Base-by-base conservation (phyloP, 2,797 vertebrate genomes). In the Melanotaenia boesemani region DNA sequence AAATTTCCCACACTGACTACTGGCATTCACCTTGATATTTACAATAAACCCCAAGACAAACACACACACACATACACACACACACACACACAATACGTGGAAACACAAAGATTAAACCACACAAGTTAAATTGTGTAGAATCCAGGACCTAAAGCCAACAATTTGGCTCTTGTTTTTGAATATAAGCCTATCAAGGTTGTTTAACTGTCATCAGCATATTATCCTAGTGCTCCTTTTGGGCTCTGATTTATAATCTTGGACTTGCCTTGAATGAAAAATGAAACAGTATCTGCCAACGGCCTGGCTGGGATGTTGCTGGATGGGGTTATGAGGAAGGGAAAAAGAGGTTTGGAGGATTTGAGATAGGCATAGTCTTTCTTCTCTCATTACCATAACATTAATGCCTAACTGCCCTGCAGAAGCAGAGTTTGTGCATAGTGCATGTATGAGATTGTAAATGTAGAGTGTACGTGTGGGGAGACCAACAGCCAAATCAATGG, bases 311-410 rank as follows among this genome's bases (percentile, higher is more conserved):
- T 34, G 70, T 56, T 74, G 79, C 73, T 71, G 67, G 67, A 81
- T 24, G 62, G 61, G 55, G 70, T 85, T 67, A 69, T 69, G 68
- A 73, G 61, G 58, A 78, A 11, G 2, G 62, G 39, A 67, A 32
- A 37, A 30, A 20, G 46, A 48, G 61, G 67, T 57, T 55, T 82
- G 70, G 57, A 77, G 68, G 63, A 84, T 83, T 87, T 70, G 58
- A 80, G 84, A 91, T 89, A 92, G 86, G 76, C 61, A 4, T 70
- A 1, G 60, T 82, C 77, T 83, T 77, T 80, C 66, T 83, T 63
- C 74, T 79, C 80, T 88, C 82, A 92, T 92, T 92, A 90, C 26
- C 86, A 89, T 84, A 83, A 86, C 76, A 75, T 76, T 74, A 62
- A 74, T 73, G 77, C 74, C 57, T 41, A 28, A 52, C 73, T 83